These are phyloP conservation scores for Neuroterus valhalla DNA, from an alignment of 1,140 invertebrate genomes.

Conservation along the genomic window DNA sequence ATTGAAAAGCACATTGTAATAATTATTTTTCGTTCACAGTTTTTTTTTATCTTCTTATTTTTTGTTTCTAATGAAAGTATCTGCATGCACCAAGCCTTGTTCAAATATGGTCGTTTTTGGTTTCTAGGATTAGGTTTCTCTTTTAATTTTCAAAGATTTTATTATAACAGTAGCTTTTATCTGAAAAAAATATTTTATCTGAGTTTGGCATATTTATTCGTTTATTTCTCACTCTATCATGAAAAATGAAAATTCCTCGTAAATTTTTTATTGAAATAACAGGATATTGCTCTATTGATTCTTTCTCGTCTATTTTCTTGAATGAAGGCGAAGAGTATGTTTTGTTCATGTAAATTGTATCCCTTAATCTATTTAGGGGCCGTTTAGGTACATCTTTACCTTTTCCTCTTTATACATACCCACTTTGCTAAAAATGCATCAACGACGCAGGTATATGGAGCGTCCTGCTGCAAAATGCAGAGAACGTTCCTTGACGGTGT, in stretches of 20 bases:
- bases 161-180: no score
- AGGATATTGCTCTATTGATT: neutral
- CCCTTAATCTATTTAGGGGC: neutral
- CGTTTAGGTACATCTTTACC: neutral
- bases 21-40: no score
- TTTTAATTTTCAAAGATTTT: no score
- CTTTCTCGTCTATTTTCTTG: neutral
- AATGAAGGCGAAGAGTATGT: neutral
- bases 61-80: no score
- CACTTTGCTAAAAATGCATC: neutral
- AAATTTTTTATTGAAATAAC: neutral
- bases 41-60: no score
- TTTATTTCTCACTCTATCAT: neutral
- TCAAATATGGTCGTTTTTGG: no score
- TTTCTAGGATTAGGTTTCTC: no score
- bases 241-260: neutral
- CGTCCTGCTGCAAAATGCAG: neutral
- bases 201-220: neutral
- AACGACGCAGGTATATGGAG: neutral
- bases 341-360: neutral
- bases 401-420: neutral
- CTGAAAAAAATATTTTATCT: neutral
- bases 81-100: no score
- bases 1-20: no score
- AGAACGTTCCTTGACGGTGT: neutral